Evolutionary conservation across 2,113 vertebrate genomes (phyloP).

Genomic region (Pitta sordida): DNA sequence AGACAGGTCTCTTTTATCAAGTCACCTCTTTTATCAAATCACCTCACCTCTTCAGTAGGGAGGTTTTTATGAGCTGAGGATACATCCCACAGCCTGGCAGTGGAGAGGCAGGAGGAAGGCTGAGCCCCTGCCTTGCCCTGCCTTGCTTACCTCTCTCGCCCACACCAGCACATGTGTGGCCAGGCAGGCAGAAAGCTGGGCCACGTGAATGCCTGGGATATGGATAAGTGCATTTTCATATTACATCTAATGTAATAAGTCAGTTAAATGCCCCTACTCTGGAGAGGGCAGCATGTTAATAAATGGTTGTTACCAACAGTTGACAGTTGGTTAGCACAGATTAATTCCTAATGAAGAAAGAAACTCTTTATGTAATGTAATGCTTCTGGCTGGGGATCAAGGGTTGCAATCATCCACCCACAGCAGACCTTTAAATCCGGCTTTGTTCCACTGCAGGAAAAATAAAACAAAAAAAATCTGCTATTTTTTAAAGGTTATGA

Average conservation of each 20-base stretch:
- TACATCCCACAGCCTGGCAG: rapidly evolving
- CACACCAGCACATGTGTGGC: rapidly evolving
- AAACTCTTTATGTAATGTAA: constrained; percentile 78
- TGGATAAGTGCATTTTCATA: constrained; percentile 49
- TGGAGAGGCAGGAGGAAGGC: background rate
- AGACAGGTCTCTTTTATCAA: background rate
- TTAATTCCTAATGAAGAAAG: constrained; percentile 77
- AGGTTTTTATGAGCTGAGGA: background rate
- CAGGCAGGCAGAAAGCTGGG: background rate
- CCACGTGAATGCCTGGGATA: background rate
- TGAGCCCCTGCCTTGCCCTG: background rate
- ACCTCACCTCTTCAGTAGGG: rapidly evolving
- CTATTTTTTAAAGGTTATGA: constrained; percentile 40
- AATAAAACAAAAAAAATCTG: background rate
- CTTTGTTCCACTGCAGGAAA: constrained; percentile 65
- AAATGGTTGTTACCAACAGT: constrained; percentile 24
- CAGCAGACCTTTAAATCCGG: constrained; percentile 73
- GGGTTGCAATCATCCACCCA: constrained; percentile 75
- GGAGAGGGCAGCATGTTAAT: constrained; percentile 26
- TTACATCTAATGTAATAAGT: constrained; percentile 40
- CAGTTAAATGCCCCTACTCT: background rate
- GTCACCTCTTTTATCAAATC: too few relatives aligned
- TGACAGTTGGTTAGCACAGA: constrained; percentile 75
- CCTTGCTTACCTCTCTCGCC: background rate
- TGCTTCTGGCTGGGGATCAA: constrained; percentile 70